Evolutionary conservation across 2,797 vertebrate genomes (phyloP).

Genomic region (Aeoliscus strigatus): DNA sequence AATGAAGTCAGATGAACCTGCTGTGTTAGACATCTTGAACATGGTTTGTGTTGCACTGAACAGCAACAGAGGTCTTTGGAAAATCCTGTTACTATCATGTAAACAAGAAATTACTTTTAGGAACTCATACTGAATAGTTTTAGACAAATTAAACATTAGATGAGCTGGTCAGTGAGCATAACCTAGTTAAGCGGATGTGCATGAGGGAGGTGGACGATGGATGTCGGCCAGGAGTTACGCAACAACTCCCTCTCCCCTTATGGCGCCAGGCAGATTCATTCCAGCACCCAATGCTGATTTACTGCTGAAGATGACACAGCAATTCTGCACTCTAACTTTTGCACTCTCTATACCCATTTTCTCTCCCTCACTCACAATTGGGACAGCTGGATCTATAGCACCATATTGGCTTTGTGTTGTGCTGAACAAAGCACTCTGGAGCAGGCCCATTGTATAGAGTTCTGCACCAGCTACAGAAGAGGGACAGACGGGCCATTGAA

Average conservation of each 20-base stretch:
- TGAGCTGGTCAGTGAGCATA: slow-evolving; percentile 17
- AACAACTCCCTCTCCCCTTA: slow-evolving; percentile 68
- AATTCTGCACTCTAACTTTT: slow-evolving; percentile 61
- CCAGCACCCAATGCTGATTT: slow-evolving; percentile 67
- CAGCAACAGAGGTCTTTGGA: background rate
- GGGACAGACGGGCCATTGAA: slow-evolving; percentile 49
- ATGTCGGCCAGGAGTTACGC: slow-evolving; percentile 67
- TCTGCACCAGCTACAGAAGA: slow-evolving; percentile 64
- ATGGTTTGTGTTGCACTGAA: background rate
- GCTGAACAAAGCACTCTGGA: slow-evolving; percentile 75
- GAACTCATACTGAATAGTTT: slow-evolving; percentile 7
- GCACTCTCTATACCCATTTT: slow-evolving; percentile 52
- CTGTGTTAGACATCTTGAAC: background rate
- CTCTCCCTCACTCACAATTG: slow-evolving; percentile 58
- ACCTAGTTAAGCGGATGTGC: slow-evolving; percentile 12
- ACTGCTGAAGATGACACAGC: slow-evolving; percentile 78
- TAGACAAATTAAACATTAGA: slow-evolving; percentile 16
- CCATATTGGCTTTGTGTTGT: slow-evolving; percentile 67
- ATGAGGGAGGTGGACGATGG: slow-evolving; percentile 47
- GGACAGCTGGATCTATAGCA: slow-evolving; percentile 69
- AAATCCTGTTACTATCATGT: background rate
- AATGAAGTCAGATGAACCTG: slow-evolving; percentile 1
- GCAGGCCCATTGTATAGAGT: slow-evolving; percentile 63
- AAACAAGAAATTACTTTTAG: slow-evolving; percentile 6
- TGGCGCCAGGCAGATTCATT: slow-evolving; percentile 61